phyloP scores from a whole-genome alignment of 2,113 vertebrate species.

The Amblyornis subalaris region DNA sequence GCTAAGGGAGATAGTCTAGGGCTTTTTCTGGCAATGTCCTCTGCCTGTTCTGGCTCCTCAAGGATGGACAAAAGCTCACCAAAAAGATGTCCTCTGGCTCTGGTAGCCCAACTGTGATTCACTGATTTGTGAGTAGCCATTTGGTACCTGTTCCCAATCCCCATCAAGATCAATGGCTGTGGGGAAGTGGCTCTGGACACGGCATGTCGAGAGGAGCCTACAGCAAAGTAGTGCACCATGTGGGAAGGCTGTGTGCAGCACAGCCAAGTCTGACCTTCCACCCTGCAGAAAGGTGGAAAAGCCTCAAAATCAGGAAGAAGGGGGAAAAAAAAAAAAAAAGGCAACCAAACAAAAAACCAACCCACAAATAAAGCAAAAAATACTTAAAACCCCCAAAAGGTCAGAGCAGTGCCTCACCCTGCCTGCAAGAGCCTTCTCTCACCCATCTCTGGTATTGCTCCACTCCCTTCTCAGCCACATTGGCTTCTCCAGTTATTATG shows the following conservation, averaged over 20 bases:
- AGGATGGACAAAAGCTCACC: not conserved
- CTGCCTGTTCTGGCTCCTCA: not conserved
- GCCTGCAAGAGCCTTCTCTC: not conserved
- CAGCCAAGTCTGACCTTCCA: not conserved
- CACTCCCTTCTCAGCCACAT: not conserved
- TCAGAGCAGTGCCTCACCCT: not conserved
- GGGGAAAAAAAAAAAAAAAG: not conserved
- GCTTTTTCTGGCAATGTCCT: not conserved
- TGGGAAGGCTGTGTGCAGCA: not conserved
- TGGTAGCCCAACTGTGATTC: not conserved
- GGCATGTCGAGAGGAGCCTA: not conserved
- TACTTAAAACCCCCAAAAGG: not conserved
- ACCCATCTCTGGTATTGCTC: not conserved
- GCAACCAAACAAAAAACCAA: not conserved
- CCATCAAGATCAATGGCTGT: not conserved
- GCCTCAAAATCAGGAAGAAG: not conserved
- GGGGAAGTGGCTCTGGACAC: not conserved
- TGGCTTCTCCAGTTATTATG: slow-evolving; percentile 20
- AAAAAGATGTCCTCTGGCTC: not conserved
- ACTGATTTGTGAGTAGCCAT: not conserved
- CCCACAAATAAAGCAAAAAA: not conserved
- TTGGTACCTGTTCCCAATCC: not conserved
- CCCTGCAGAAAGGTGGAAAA: not conserved
- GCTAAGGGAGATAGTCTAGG: not conserved
- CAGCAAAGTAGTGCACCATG: not conserved